Conservation (phyloP, 2,888 invertebrate genomes). For the Baronia brevicornis region DNA sequence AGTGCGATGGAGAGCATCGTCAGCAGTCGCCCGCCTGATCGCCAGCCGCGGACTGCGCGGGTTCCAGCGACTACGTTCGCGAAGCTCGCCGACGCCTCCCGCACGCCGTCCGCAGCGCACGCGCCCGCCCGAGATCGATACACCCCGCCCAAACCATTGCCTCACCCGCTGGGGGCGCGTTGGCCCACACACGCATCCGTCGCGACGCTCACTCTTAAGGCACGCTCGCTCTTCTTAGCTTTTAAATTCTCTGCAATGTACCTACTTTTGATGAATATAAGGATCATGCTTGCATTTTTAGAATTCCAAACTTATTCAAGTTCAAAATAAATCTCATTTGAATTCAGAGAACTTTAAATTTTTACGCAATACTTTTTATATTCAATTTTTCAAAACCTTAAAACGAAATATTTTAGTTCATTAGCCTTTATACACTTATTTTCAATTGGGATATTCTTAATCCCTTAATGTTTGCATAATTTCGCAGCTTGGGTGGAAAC, state of each 20-base stretch:
- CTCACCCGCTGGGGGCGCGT: constrained; percentile 42
- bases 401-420: no score
- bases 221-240: constrained; percentile 33
- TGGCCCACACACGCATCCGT: constrained; percentile 35
- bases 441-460: no score
- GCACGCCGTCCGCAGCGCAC: constrained; percentile 52
- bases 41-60: constrained; percentile 70
- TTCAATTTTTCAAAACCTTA: no score
- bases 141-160: constrained; percentile 59
- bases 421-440: no score
- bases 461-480: no score
- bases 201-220: constrained; percentile 36
- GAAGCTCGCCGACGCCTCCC: constrained; percentile 43
- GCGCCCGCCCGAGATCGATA: constrained; percentile 69
- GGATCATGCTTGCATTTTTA: no score
- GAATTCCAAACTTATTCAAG: no score
- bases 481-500: no score
- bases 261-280: no score
- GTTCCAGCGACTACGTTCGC: constrained; percentile 29
- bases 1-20: constrained; percentile 26
- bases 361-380: no score
- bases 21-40: constrained; percentile 57
- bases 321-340: no score
- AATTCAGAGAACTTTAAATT: no score
- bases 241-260: constrained; percentile 28